Percentiles rank a stretch among this genome's conserved stretches.
Evolutionary conservation across 2,888 invertebrate genomes (phyloP).

Genomic region (Apotomis turbidana): DNA sequence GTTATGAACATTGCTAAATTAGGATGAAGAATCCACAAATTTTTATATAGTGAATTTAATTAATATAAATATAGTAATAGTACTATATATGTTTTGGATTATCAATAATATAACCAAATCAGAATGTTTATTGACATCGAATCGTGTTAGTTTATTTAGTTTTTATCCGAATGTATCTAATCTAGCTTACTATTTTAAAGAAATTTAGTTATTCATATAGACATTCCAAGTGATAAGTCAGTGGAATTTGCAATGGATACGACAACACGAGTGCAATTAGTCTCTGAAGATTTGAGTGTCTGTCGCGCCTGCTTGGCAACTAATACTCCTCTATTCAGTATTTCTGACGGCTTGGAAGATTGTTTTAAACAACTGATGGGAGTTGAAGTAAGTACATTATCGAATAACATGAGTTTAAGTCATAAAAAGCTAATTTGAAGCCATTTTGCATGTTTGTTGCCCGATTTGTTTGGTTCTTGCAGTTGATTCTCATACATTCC

Average conservation of each 20-base stretch:
- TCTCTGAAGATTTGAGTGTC: constrained; percentile 23
- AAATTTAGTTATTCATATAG: background rate
- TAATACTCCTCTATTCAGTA: constrained; percentile 17
- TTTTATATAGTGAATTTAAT: background rate
- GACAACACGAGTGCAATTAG: background rate
- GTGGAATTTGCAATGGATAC: constrained; percentile 5
- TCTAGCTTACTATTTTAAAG: background rate
- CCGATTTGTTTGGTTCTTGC: too few relatives aligned
- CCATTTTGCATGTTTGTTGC: background rate
- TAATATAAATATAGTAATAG: background rate
- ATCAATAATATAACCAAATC: background rate
- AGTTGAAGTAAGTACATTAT: constrained; percentile 20
- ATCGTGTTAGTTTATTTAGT: background rate
- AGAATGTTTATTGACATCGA: background rate
- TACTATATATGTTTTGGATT: background rate
- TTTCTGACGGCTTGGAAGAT: constrained; percentile 23
- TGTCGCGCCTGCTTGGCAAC: constrained; percentile 29
- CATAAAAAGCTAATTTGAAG: background rate
- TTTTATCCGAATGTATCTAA: background rate
- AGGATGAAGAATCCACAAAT: background rate
- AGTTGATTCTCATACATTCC: too few relatives aligned
- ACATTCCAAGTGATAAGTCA: background rate
- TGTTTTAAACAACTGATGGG: constrained; percentile 25
- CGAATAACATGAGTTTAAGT: background rate
- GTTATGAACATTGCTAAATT: background rate